Conservation (phyloP, 2,888 invertebrate genomes). For the Ormyrus rosae region DNA sequence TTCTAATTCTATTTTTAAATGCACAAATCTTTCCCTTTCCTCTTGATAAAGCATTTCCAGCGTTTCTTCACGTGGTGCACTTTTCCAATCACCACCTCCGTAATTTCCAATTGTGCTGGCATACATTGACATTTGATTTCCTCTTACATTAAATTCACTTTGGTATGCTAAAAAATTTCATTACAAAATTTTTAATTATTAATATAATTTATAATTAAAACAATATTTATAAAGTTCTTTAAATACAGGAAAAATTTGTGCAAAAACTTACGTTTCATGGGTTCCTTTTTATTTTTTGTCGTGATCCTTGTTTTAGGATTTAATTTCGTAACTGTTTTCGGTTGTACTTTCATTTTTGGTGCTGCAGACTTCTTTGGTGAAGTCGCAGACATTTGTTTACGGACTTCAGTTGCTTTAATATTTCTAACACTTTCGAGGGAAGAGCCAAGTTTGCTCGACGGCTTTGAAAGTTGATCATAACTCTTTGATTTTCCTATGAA, state of each 20-base stretch:
- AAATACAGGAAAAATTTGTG: conserved; percentile 37
- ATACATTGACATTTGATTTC: conserved; percentile 53
- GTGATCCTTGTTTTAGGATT: conserved; percentile 56
- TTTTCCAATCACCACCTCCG: conserved; percentile 49
- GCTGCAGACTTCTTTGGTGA: conserved; percentile 40
- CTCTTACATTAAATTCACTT: conserved; percentile 49
- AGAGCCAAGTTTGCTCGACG: conserved; percentile 53
- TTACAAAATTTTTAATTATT: background rate
- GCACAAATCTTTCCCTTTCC: conserved; percentile 67
- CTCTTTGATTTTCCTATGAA: conserved; percentile 68
- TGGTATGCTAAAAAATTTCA: conserved; percentile 39
- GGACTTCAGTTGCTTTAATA: conserved; percentile 22
- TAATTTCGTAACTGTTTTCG: conserved; percentile 61
- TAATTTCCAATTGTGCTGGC: conserved; percentile 24
- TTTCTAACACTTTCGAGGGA: conserved; percentile 46
- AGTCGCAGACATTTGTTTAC: conserved; percentile 26
- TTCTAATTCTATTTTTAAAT: conserved; percentile 70
- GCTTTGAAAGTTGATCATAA: conserved; percentile 69
- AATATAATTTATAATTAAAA: background rate
- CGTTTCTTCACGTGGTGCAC: conserved; percentile 28
- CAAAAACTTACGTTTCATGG: conserved; percentile 58
- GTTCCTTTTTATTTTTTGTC: conserved; percentile 61
- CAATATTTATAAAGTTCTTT: background rate
- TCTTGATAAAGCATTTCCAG: conserved; percentile 66
- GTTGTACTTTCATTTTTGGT: conserved; percentile 61